phyloP scores from a whole-genome alignment of 1,140 invertebrate species.

The Danaus melanippus region DNA sequence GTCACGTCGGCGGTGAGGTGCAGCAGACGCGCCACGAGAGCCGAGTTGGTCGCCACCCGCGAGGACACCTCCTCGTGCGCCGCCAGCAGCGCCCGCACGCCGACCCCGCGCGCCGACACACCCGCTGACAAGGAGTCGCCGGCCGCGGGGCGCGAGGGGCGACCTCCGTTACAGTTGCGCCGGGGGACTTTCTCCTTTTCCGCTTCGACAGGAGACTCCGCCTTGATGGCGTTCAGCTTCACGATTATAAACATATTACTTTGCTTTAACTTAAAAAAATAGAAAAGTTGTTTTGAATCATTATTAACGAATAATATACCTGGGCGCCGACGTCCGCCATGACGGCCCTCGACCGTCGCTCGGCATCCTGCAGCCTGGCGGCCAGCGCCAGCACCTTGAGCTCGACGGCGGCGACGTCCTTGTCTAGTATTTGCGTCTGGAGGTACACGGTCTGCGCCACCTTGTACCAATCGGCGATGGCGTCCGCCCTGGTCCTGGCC shows the following conservation, averaged over 20 bases:
- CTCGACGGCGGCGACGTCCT: conserved; percentile 74
- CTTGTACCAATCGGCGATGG: conserved; percentile 86
- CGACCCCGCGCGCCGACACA: conserved; percentile 28
- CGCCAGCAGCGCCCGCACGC: conserved; percentile 40
- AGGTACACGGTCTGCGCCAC: conserved; percentile 85
- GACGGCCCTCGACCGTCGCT: conserved; percentile 25
- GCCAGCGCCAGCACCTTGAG: conserved; percentile 55
- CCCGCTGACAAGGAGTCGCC: conserved; percentile 11
- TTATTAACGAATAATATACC: conserved; percentile 10
- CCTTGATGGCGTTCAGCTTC: conserved; percentile 19
- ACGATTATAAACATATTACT: conserved; percentile 2
- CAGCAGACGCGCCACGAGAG: conserved; percentile 37
- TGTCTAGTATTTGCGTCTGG: conserved; percentile 82
- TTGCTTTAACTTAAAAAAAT: too few species aligned
- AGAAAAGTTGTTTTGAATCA: too few species aligned
- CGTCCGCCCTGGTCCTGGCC: conserved; percentile 79
- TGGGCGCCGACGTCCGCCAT: conserved; percentile 14
- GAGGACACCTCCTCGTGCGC: conserved; percentile 40
- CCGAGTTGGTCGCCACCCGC: conserved; percentile 31
- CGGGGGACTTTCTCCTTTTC: conserved; percentile 11
- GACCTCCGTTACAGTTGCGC: not conserved
- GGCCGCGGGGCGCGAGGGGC: conserved; percentile 1
- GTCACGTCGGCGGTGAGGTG: conserved; percentile 25
- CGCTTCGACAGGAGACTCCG: conserved; percentile 11
- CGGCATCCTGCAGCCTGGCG: conserved; percentile 57